Percentiles rank a stretch among this genome's conserved stretches.
phyloP scores from a whole-genome alignment of 2,797 vertebrate genomes.

The Peromyscus melanophrys region DNA sequence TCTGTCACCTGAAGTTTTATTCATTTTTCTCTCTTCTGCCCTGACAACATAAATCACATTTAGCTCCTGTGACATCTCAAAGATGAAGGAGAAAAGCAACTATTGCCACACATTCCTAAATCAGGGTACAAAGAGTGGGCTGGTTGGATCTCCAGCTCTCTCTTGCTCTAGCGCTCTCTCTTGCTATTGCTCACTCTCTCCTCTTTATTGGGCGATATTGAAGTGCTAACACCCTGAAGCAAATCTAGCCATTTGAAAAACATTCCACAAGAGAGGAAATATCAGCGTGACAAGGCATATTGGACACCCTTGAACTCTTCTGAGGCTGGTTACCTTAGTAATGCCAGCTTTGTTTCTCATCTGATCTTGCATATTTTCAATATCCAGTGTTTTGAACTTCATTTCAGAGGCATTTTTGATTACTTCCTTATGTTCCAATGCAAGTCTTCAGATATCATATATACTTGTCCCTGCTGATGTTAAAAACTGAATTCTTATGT shows the following conservation, averaged over 20 bases:
- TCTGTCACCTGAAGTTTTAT: neutral
- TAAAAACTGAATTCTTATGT: neutral
- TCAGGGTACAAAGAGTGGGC: neutral
- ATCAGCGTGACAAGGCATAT: neutral
- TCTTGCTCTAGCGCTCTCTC: neutral
- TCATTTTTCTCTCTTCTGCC: neutral
- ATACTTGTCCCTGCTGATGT: neutral
- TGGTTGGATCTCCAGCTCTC: neutral
- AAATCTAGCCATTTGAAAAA: neutral
- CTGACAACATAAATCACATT: neutral
- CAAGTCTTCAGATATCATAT: neutral
- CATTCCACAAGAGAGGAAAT: neutral
- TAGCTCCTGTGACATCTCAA: neutral
- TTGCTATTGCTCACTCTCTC: too few relatives aligned
- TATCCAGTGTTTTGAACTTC: neutral
- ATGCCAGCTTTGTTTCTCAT: neutral
- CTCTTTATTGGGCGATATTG: neutral
- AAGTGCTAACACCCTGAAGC: neutral
- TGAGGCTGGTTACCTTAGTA: neutral
- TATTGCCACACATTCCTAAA: neutral
- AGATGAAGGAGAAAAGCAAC: neutral
- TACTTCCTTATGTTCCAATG: neutral
- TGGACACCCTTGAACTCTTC: neutral
- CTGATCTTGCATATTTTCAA: neutral
- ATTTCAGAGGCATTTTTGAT: neutral